Evolutionary conservation across 2,113 vertebrate species (phyloP).

Genomic region (Notothenia coriiceps): DNA sequence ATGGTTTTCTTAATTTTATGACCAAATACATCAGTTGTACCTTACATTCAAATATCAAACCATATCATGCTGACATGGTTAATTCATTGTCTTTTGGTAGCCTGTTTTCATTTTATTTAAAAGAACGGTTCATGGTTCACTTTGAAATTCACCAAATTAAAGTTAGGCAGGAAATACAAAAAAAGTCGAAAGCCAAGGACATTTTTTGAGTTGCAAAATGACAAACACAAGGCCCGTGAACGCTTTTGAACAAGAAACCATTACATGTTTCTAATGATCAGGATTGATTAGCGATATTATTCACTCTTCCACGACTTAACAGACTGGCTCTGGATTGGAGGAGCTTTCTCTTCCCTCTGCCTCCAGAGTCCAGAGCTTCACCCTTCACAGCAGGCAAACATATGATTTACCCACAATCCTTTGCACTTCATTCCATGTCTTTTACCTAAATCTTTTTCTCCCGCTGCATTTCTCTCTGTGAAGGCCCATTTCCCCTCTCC

Average conservation of each 20-base stretch:
- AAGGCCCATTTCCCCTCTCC: background rate
- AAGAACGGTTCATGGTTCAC: background rate
- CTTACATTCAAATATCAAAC: background rate
- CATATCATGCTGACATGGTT: too few relatives aligned
- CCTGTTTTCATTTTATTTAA: background rate
- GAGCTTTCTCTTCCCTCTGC: constrained; percentile 13
- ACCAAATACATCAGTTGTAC: background rate
- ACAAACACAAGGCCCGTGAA: constrained; percentile 8
- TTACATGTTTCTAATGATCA: background rate
- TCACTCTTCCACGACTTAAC: constrained; percentile 39
- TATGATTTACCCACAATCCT: constrained; percentile 50
- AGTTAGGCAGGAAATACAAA: background rate
- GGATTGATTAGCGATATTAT: constrained; percentile 31
- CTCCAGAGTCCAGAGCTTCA: constrained; percentile 40
- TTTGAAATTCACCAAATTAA: background rate
- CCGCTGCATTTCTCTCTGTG: background rate
- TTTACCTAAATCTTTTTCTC: constrained; percentile 8
- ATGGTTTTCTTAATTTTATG: background rate
- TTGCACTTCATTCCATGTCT: constrained; percentile 24
- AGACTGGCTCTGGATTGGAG: constrained; percentile 3
- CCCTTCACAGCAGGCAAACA: constrained; percentile 25
- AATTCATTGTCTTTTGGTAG: too few relatives aligned
- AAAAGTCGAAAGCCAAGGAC: background rate
- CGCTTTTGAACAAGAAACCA: constrained; percentile 8
- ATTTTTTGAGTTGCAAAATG: background rate